Base-by-base conservation (phyloP, 2,888 invertebrate species). In the Limenitis arthemis region DNA sequence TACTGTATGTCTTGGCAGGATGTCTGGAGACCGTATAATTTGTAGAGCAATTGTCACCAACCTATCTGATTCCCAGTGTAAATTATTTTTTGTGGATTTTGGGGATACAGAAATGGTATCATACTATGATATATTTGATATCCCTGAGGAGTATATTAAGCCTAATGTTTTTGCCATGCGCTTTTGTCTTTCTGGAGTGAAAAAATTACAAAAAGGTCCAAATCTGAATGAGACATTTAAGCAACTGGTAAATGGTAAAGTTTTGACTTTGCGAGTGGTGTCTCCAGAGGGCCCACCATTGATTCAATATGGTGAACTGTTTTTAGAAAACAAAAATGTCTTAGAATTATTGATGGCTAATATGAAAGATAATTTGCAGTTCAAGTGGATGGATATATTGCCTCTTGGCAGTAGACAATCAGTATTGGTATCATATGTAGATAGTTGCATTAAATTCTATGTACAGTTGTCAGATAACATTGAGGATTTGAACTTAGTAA, bases 81-180 rank as follows among this genome's bases (percentile, higher is more conserved):
- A 93, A 74, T 88, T 94, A 5, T 93, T 91, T 67, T 94, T 93
- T 72, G 93, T 94, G 32, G 94, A 94, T 73, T 94, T 92, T 72
- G 94, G 94, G 31, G 92, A 93, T 67, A 91, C 91, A 6, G 94
- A 93, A 77, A 80, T 90, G 65, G 89, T 94, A 8, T 88, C 91
- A 0, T 90, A 91, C 57, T 88, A 90, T 60, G 90, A 92, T 61
- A 89, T 95, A 44, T 94, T 89, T 73, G 91, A 93, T 70, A 90
- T 94, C 61, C 93, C 94, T 0, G 88, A 90, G 53, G 90, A 91
- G 65, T 91, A 90, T 74, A 88, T 94, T 2, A 88, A 89, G 52
- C 90, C 91, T 0, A 90, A 90, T 80, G 91, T 93, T 5, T 91
- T 93, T 85, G 93, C 94, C 0, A 89, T 93, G 72, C 88, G 93